phyloP scores from a whole-genome alignment of 2,888 invertebrate genomes.

The Gortyna flavago region DNA sequence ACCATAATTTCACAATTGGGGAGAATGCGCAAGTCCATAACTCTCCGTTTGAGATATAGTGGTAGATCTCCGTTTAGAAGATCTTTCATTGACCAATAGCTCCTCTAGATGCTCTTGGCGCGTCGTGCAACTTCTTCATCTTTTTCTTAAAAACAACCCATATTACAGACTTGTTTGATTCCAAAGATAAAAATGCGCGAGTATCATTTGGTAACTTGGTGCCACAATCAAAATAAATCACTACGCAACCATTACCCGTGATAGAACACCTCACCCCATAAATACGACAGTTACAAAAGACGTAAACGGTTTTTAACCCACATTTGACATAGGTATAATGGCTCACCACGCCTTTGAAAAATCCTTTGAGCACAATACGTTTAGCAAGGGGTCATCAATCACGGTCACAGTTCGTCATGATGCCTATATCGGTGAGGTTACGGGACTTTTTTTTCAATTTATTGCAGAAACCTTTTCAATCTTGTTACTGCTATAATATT shows the following conservation, averaged over 20 bases:
- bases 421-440: slow-evolving; percentile 35
- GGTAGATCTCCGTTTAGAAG: background rate
- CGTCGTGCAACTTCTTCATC: background rate
- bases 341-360: slow-evolving; percentile 40
- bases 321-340: slow-evolving; percentile 56
- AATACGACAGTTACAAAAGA: slow-evolving; percentile 45
- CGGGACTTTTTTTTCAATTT: slow-evolving; percentile 13
- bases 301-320: slow-evolving; percentile 52
- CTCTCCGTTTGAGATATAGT: background rate
- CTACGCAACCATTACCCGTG: slow-evolving; percentile 16
- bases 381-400: slow-evolving; percentile 59
- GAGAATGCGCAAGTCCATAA: background rate
- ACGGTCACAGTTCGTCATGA: slow-evolving; percentile 48
- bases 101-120: background rate
- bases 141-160: background rate
- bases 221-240: slow-evolving; percentile 34
- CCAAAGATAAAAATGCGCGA: background rate
- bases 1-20: background rate
- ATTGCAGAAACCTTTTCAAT: slow-evolving; percentile 12
- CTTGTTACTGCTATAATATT: too few relatives aligned
- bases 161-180: too few relatives aligned
- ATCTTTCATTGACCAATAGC: background rate
- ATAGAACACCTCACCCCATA: slow-evolving; percentile 29
- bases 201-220: background rate
- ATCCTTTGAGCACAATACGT: slow-evolving; percentile 60